Evolutionary conservation across 1,140 invertebrate species (phyloP), one percentile per base, ranked within the genome.

Genomic region (Drosophila ananassae): DNA sequence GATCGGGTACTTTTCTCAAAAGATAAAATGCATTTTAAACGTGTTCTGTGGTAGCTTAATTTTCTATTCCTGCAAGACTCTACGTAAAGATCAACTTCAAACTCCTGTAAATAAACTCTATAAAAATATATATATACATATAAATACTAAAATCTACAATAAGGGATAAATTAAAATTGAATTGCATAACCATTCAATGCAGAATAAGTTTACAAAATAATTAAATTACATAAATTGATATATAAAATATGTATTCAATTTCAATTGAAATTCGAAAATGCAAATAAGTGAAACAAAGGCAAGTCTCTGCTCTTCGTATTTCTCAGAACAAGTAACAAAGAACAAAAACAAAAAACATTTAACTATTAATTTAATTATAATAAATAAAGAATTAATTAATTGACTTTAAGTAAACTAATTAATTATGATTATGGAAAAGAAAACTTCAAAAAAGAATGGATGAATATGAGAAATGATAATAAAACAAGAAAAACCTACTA

Each of bases 281-380:
- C 25, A 50, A 77, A n/a, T n/a, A 44, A 71, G 69, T 21, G 77
- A 77, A 54, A 59, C 52, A 25, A 60, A 59, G 64, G 17, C 41
- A 58, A 59, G 69, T 77, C 82, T 79, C 74, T 62, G 84, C 79
- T 73, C 73, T 79, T 79, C 17, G 72, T 64, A 77, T 69, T 55
- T 78, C 72, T 60, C 54, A 75, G 61, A 58, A 72, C 32, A 55
- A 82, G 63, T 21, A 44, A 71, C 59, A 61, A 69, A 76, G 76
- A 68, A 72, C 71, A 87, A 79, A 78, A 87, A 83, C 83, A 89
- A 83, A 89, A 89, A 89, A 83, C 76, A 89, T 89, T 89, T 83
- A 89, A 89, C 83, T 89, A 89, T 89, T 89, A 89, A 89, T 89
- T 89, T 87, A 87, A 82, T 77, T 79, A 77, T 73, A 89, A 78